phyloP scores from a whole-genome alignment of 23 tunicate genomes.

The Styela clava region DNA sequence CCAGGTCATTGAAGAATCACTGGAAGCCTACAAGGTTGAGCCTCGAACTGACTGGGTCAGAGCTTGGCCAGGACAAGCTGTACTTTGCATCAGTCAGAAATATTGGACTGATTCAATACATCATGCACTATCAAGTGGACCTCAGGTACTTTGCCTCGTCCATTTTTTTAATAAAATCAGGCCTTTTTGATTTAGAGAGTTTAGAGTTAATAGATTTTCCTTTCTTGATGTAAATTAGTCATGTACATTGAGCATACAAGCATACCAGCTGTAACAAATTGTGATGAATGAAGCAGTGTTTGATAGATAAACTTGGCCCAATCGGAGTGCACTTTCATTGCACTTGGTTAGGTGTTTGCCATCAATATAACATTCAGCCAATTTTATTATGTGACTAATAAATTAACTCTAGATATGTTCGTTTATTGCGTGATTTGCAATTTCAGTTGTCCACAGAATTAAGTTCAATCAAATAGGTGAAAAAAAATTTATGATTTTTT shows the following conservation, averaged over 20 bases:
- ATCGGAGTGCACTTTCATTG: no score
- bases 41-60: slow-evolving; percentile 95
- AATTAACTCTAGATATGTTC: no score
- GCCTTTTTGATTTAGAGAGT: not conserved
- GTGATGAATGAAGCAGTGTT: no score
- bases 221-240: not conserved
- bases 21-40: slow-evolving; percentile 87
- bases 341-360: no score
- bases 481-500: no score
- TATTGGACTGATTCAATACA: slow-evolving; percentile 96
- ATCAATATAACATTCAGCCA: no score
- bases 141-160: slow-evolving; percentile 49
- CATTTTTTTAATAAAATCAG: not conserved
- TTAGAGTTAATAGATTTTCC: not conserved
- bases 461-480: no score
- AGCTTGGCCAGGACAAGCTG: slow-evolving; percentile 99
- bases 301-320: no score
- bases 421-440: no score
- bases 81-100: slow-evolving; percentile 92
- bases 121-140: slow-evolving; percentile 73
- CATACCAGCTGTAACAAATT: no score
- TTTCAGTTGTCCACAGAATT: no score
- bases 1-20: slow-evolving; percentile 78
- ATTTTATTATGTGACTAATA: no score
- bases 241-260: not conserved